These are phyloP conservation scores for Aurelia aurita complex sp. Pacific DNA, from an alignment of 30 jellyfish, hydroid and myxozoan genomes.

Conservation along the genomic window DNA sequence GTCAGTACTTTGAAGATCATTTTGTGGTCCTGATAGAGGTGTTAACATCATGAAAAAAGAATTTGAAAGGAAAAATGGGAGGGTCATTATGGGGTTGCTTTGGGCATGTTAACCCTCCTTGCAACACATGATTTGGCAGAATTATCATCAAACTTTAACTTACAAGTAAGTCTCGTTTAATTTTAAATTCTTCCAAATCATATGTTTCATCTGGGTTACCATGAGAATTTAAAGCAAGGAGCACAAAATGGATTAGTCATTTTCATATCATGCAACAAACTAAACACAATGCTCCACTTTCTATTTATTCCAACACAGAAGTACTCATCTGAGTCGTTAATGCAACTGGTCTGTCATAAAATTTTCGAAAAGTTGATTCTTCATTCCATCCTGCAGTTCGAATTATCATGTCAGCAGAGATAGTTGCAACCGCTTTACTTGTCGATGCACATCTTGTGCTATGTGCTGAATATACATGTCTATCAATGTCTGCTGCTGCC, in stretches of 20 bases:
- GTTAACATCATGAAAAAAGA: not conserved
- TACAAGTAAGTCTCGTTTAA: constrained; percentile 42
- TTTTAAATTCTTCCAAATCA: constrained; percentile 27
- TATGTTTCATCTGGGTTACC: constrained; percentile 47
- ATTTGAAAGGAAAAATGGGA: not conserved
- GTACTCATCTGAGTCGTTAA: constrained; percentile 28
- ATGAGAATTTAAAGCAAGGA: constrained; percentile 55
- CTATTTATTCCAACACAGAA: constrained; percentile 23
- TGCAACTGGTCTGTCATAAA: constrained; percentile 50
- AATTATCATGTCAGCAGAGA: constrained; percentile 49
- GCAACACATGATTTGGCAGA: constrained; percentile 50
- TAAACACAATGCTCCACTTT: constrained; percentile 32
- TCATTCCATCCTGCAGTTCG: constrained; percentile 63
- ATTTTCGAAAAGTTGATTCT: constrained; percentile 37
- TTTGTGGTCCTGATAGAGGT: constrained; percentile 50
- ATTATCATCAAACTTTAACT: constrained; percentile 51
- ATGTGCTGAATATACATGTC: constrained; percentile 27
- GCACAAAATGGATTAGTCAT: constrained; percentile 6
- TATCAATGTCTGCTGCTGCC: constrained; percentile 50
- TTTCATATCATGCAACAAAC: constrained; percentile 12
- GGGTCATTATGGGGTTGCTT: constrained; percentile 16
- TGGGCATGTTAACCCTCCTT: constrained; percentile 49
- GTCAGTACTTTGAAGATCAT: constrained; percentile 43
- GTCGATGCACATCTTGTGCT: constrained; percentile 59
- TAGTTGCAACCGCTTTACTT: constrained; percentile 39